Conservation (phyloP, 2,888 invertebrate genomes). For the Orchesellides sinensis region DNA sequence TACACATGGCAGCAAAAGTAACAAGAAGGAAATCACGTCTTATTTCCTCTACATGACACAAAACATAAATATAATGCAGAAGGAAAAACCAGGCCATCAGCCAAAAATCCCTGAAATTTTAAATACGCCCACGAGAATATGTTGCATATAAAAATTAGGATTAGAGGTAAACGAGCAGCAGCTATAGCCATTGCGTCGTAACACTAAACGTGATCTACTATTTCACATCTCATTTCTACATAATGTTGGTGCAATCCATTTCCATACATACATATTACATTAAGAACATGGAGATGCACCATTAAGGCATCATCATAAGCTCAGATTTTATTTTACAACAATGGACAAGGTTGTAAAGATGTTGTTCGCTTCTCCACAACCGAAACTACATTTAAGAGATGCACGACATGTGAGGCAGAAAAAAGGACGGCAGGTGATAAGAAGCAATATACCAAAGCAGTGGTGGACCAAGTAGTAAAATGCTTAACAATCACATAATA, state of each 20-base stretch:
- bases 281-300: conserved; percentile 10
- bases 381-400: not conserved
- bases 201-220: too few relatives aligned
- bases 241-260: too few relatives aligned
- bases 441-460: not conserved
- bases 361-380: conserved; percentile 18
- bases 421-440: not conserved
- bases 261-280: not conserved
- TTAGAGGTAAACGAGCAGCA: conserved; percentile 25
- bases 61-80: not conserved
- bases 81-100: conserved; percentile 34
- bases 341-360: conserved; percentile 52
- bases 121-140: conserved; percentile 58
- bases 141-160: not conserved
- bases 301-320: conserved; percentile 39
- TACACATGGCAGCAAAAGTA: not conserved
- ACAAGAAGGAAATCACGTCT: not conserved
- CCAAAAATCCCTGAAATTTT: conserved; percentile 38
- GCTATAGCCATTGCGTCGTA: too few relatives aligned
- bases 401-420: conserved; percentile 56
- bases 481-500: conserved; percentile 21
- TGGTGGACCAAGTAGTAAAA: not conserved
- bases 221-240: too few relatives aligned
- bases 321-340: conserved; percentile 47
- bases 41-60: not conserved